Evolutionary conservation across 2,113 vertebrate species (phyloP), one percentile per base, ranked within the genome.

Genomic region (Scortum barcoo): DNA sequence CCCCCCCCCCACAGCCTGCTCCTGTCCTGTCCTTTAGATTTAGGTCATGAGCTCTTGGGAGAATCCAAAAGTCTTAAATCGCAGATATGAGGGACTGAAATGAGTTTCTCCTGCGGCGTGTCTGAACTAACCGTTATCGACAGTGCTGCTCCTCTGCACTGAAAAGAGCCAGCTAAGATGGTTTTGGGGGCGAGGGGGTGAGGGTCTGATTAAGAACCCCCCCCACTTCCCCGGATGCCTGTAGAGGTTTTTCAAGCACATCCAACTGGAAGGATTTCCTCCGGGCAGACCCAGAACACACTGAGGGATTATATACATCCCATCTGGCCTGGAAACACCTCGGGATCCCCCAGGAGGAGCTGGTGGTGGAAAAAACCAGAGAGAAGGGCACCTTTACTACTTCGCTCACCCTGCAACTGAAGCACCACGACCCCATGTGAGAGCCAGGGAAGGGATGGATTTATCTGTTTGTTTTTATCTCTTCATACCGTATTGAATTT

Each of bases 271-370:
- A 54, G 63, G 40, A 72, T 57, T 84, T 83, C 58, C 63, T 67
- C 4, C 4, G n/a, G 63, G 67, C 65, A 80, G 67, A 81, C 5
- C 9, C 40, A 58, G 65, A 78, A 33, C 60, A 71, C 68, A 58
- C 54, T 42, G 48, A 60, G 70, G 56, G 78, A 81, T 86, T 74
- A 65, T 30, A n/a, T 9, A n/a, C n/a, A 28, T 63, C 74, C 78
- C 84, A 86, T 81, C 61, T 74, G 44, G 84, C 73, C 28, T 60
- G 17, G 65, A 71, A 73, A 40, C 0, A 11, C 56, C 26, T 42
- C 7, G n/a, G 26, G 42, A 53, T 63, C 80, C 33, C 79, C 66
- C 14, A 2, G 8, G 56, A 68, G 22, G 76, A 76, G 42, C 67
- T 51, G 9, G 14, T 51, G 9, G 14, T 83, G 57, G 67, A 73